Conservation (phyloP, 2,113 vertebrate species). For the Eidolon helvum region DNA sequence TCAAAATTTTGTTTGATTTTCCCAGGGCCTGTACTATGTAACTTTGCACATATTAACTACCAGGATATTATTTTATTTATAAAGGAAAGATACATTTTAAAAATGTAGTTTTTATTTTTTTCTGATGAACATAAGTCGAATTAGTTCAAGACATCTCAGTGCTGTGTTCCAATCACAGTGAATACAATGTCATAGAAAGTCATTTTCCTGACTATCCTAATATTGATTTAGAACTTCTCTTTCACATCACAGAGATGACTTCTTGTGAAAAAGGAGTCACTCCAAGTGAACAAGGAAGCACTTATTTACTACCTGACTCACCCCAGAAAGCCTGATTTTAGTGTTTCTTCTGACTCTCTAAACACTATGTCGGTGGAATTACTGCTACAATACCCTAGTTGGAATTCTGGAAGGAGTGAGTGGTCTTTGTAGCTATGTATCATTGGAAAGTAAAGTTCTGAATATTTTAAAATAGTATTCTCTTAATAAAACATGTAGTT, state of each 20-base stretch:
- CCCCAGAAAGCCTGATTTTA: neutral
- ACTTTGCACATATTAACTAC: neutral
- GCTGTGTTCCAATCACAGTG: neutral
- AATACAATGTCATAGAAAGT: neutral
- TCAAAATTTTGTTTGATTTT: neutral
- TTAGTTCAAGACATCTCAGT: neutral
- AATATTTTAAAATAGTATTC: slow-evolving; percentile 11
- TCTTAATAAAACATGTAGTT: neutral
- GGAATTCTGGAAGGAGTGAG: neutral
- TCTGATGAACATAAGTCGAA: neutral
- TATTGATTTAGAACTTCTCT: neutral
- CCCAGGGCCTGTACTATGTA: neutral
- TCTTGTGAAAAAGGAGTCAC: too few species aligned
- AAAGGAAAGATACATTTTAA: neutral
- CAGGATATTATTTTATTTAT: neutral
- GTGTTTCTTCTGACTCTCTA: neutral
- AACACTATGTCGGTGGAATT: neutral
- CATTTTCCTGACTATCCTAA: neutral
- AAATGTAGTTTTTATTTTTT: neutral
- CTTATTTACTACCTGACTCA: neutral
- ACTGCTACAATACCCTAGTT: neutral
- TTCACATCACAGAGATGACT: neutral
- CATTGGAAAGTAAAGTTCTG: neutral
- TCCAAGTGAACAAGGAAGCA: neutral
- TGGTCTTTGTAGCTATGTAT: neutral